phyloP scores from a whole-genome alignment of 30 jellyfish, hydroid and myxozoan species.

The Rhopilema esculentum region DNA sequence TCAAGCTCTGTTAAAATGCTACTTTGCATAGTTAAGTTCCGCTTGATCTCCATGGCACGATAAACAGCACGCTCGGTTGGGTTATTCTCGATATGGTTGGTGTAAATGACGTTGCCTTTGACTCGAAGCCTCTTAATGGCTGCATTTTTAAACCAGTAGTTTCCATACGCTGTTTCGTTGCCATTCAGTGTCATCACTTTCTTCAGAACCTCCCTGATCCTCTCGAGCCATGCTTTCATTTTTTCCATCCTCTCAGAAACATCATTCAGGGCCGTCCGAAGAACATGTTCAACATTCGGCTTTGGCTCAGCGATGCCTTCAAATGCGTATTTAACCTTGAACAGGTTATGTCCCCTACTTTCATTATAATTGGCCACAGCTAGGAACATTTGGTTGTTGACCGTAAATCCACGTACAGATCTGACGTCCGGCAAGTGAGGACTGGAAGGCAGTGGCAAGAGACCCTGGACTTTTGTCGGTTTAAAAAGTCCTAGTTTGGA shows the following conservation, averaged over 20 bases:
- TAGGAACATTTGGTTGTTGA: conserved; percentile 48
- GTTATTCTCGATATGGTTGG: conserved; percentile 22
- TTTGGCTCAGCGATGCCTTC: conserved; percentile 27
- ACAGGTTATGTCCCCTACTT: conserved; percentile 77
- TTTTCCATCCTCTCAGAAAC: conserved; percentile 30
- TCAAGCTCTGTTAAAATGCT: conserved; percentile 30
- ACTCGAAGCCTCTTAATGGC: conserved; percentile 28
- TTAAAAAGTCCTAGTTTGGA: conserved; percentile 79
- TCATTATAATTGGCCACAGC: conserved; percentile 87
- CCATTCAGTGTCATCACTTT: conserved; percentile 49
- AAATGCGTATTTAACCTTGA: conserved; percentile 55
- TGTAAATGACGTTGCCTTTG: conserved; percentile 46
- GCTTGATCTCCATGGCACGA: conserved; percentile 36
- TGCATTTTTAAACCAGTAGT: conserved; percentile 7
- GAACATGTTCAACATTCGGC: conserved; percentile 45
- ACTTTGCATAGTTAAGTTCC: conserved; percentile 25
- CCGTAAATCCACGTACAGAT: conserved; percentile 71
- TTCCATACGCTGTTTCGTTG: conserved; percentile 51
- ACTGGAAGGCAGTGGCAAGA: conserved; percentile 65
- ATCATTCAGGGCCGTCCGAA: conserved; percentile 26
- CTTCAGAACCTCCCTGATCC: conserved; percentile 12
- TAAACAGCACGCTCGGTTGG: conserved; percentile 62
- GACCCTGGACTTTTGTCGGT: conserved; percentile 85
- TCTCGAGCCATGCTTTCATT: conserved; percentile 32
- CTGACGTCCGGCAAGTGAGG: conserved; percentile 78